Percentiles rank a stretch among this genome's conserved stretches.
Evolutionary conservation across 2,113 vertebrate species (phyloP).

Genomic region (Neodon shergylaensis): DNA sequence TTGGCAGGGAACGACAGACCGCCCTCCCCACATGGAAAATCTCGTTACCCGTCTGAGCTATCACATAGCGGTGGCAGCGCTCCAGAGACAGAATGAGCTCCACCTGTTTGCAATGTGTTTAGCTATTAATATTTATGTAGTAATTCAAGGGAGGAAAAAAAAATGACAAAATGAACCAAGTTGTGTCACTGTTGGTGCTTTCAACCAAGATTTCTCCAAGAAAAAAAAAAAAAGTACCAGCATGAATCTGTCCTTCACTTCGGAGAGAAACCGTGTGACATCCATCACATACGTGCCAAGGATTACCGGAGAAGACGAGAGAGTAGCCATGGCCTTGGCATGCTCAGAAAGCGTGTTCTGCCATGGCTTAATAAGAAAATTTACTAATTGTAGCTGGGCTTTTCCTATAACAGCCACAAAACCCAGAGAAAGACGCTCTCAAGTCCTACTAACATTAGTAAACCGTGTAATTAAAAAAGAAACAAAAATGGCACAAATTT

Average conservation of each 20-base stretch:
- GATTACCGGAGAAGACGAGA: slow-evolving; percentile 53
- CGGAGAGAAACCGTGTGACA: slow-evolving; percentile 68
- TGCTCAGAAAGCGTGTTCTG: slow-evolving; percentile 42
- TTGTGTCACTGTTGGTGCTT: slow-evolving; percentile 86
- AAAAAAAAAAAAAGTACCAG: slow-evolving; percentile 73
- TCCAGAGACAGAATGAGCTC: slow-evolving; percentile 90
- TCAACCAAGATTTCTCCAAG: slow-evolving; percentile 82
- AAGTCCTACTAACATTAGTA: slow-evolving; percentile 62
- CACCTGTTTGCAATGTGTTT: slow-evolving; percentile 92
- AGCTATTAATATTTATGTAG: slow-evolving; percentile 92
- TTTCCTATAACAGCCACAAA: slow-evolving; percentile 56
- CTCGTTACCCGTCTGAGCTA: slow-evolving; percentile 90
- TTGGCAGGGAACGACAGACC: slow-evolving; percentile 88
- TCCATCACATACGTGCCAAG: slow-evolving; percentile 65
- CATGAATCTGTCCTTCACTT: slow-evolving; percentile 77
- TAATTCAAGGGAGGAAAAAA: slow-evolving; percentile 87
- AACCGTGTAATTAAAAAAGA: slow-evolving; percentile 54
- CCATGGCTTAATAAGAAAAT: slow-evolving; percentile 67
- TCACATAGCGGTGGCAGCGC: slow-evolving; percentile 88
- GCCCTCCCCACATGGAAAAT: slow-evolving; percentile 89
- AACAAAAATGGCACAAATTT: slow-evolving; percentile 44
- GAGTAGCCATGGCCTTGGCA: slow-evolving; percentile 59
- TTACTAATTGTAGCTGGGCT: slow-evolving; percentile 58
- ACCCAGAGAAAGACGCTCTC: slow-evolving; percentile 63
- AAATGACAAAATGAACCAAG: slow-evolving; percentile 87